Base-by-base conservation (phyloP, 2,888 invertebrate genomes). In the Boloria selene region DNA sequence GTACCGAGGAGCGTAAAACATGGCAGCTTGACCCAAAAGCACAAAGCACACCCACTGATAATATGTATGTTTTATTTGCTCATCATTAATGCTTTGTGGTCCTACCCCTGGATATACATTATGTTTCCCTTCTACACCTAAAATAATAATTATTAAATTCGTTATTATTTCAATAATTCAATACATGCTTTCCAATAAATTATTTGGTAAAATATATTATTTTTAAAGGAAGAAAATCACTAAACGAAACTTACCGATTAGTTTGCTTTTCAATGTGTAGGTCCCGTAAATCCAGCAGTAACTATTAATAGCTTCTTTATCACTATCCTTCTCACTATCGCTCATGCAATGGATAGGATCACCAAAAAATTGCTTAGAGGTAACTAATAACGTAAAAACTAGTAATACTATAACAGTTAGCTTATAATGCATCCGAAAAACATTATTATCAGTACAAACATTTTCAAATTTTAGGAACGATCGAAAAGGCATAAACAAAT, bases 331-430 rank as follows among this genome's bases (percentile, higher is more conserved):
- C 17, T 87, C 87, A 55, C 85, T 84, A 49, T 92, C 89, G 10
- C 92, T 89, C 80, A 94, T 93, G 82, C 97, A 97, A 75, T 95
- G 94, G 60, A 97, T 96, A 0, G 97, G 97, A 75, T 97, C 96
- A 0, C 97, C 97, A 75, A 97, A 96, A 86, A 96, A 97, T 83
- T 97, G 96, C 77, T 96, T 96, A 14, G 96, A 95, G 26, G 96
- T 95, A 54, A 97, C 94, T 75, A 97, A 81, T 75, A 96, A 86
- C 0, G 96, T 95, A 83, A 95, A 96, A 18, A 95, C 93, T 49
- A 96, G 87, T 68, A 97, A 86, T 78, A 97, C 92, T 60, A 95
- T 93, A 58, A 95, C 95, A 0, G 96, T 95, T 44, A 94, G 92
- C 80, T 95, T 94, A 79, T 96, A 96, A 83, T 96, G 96, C 80